Evolutionary conservation across 1,140 invertebrate genomes (phyloP).

Genomic region (Oscheius sp.): DNA sequence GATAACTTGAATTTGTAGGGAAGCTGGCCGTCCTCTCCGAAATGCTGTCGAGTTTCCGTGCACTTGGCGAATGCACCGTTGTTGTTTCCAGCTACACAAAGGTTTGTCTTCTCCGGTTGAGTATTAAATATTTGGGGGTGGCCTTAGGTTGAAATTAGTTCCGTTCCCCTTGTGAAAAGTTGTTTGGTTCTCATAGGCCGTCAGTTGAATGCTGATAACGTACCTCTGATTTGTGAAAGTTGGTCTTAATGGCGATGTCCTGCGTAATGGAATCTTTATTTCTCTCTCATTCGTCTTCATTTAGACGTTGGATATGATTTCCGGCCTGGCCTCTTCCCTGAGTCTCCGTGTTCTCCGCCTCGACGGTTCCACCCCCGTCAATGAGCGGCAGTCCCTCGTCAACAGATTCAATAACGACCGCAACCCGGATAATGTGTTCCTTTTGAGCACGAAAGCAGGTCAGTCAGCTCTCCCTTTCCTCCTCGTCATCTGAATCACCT

Average conservation of each 20-base stretch:
- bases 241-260: neutral
- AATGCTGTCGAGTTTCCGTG: slow-evolving; percentile 27
- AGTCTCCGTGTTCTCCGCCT: slow-evolving; percentile 9
- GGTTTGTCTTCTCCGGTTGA: neutral
- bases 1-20: neutral
- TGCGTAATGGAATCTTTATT: too few species aligned
- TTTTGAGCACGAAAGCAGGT: slow-evolving; percentile 32
- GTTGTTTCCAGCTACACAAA: slow-evolving; percentile 18
- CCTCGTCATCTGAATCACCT: neutral
- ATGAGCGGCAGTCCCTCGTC: slow-evolving; percentile 19
- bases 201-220: too few species aligned
- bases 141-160: neutral
- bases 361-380: slow-evolving; percentile 17
- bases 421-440: slow-evolving; percentile 15
- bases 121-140: too few species aligned
- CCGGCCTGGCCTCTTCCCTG: neutral
- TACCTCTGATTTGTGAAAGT: too few species aligned
- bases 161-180: too few species aligned
- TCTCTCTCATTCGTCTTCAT: too few species aligned
- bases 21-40: slow-evolving; percentile 17
- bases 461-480: neutral
- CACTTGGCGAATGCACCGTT: slow-evolving; percentile 19
- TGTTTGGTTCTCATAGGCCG: too few species aligned
- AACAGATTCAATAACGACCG: slow-evolving; percentile 15
- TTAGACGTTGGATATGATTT: slow-evolving; percentile 32